Base-by-base conservation (phyloP, 2,797 vertebrate genomes). In the Syngnathus rostellatus region DNA sequence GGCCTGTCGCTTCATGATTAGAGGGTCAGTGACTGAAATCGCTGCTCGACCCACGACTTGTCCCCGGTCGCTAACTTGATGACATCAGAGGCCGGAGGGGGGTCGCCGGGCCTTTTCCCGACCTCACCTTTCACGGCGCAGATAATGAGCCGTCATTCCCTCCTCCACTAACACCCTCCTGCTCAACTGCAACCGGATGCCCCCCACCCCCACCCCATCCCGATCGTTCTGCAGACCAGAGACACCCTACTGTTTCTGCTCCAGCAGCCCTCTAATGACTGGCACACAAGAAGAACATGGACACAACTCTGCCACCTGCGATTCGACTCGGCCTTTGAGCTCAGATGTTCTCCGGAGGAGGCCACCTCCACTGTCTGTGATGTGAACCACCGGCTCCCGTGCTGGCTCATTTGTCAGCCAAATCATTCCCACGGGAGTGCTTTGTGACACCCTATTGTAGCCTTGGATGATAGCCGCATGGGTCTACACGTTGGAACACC, bases 331-430 rank as follows among this genome's bases (percentile, higher is more conserved):
- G 78, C 71, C 70, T 74, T 12, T 68, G 77, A 71, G 70, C 75
- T 89, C 74, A 86, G 83, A 90, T 86, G 80, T 84, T 64, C 76
- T 37, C 88, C 65, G 86, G 71, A 72, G 82, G 87, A 85, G 87
- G 82, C 76, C 82, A 87, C 85, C 83, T 83, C 74, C 75, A 62
- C 84, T 77, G 78, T 79, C 82, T 86, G 83, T 82, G 86, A 88
- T 87, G 81, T 83, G 78, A 81, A 87, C 87, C 84, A 82, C 81
- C 71, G 79, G 67, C 77, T 81, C 78, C 73, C 38, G 54, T 62
- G 76, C 68, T 78, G 40, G 70, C 81, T 81, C 83, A 86, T 90
- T 87, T 89, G 77, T 87, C 70, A 66, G 81, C 84, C 80, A 82
- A 84, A 86, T 75, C 73, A 69, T 82, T 83, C 83, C 68, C 69